Evolutionary conservation across 2,113 vertebrate species (phyloP).

Genomic region (Hucho hucho): DNA sequence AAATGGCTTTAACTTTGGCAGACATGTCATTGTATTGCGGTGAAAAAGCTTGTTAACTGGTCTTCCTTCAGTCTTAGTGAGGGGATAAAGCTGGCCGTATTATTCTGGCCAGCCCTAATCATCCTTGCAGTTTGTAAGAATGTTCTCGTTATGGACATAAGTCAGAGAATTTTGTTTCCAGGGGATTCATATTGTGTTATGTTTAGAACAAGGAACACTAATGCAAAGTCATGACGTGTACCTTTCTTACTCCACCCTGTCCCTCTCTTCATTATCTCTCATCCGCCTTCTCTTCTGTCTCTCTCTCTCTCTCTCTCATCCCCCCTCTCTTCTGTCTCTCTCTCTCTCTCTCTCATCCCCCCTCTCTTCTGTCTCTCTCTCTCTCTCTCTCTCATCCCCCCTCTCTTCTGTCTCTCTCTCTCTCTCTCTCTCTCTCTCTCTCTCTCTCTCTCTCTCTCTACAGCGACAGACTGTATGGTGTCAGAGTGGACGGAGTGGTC

Average conservation of each 20-base stretch:
- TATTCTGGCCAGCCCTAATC: not conserved
- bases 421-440: not conserved
- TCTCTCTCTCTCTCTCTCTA: constrained; percentile 72
- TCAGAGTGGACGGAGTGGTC: constrained; percentile 83
- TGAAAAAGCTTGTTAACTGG: not conserved
- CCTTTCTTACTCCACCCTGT: not conserved
- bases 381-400: not conserved
- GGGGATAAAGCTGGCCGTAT: not conserved
- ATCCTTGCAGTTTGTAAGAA: not conserved
- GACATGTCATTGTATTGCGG: not conserved
- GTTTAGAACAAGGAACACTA: not conserved
- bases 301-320: too few relatives aligned
- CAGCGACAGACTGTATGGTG: constrained; percentile 65
- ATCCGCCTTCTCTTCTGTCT: too few relatives aligned
- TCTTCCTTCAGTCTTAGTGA: not conserved
- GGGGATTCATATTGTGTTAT: too few relatives aligned
- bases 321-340: too few relatives aligned
- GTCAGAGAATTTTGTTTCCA: too few relatives aligned
- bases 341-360: not conserved
- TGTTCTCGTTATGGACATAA: not conserved
- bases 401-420: not conserved
- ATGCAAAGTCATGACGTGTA: not conserved
- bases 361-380: not conserved
- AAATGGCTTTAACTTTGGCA: constrained; percentile 6
- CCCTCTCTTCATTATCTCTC: too few relatives aligned